Conservation (phyloP, 2,797 vertebrate species). For the Danio kyathit region DNA sequence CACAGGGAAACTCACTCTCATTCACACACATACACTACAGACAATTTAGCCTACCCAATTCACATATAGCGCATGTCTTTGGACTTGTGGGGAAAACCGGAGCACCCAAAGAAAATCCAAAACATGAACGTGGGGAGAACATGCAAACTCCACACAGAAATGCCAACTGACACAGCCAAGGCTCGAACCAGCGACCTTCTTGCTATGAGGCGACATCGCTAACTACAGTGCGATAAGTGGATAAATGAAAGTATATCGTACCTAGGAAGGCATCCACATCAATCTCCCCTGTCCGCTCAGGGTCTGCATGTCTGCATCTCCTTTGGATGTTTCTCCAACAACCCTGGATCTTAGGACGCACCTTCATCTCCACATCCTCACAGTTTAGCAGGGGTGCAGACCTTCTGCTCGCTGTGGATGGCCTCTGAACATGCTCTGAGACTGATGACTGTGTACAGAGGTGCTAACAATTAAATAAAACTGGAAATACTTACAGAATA, state of each 20-base stretch:
- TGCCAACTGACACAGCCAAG: too few species aligned
- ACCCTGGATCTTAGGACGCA: slow-evolving; percentile 68
- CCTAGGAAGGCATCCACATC: slow-evolving; percentile 50
- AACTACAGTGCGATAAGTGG: too few species aligned
- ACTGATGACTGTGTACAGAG: slow-evolving; percentile 14
- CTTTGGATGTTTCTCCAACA: slow-evolving; percentile 79
- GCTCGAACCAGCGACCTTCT: too few species aligned
- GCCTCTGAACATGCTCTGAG: slow-evolving; percentile 9
- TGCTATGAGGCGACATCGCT: too few species aligned
- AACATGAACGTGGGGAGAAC: too few species aligned
- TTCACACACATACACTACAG: too few species aligned
- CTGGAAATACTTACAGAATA: neutral
- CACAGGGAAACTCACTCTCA: too few species aligned
- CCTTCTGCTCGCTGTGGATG: slow-evolving; percentile 27
- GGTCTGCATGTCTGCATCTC: slow-evolving; percentile 73
- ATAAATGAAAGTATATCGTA: slow-evolving; percentile 17
- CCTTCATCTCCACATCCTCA: slow-evolving; percentile 70
- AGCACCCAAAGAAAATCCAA: too few species aligned
- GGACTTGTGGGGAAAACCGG: too few species aligned
- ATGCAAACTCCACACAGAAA: too few species aligned
- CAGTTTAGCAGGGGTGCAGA: slow-evolving; percentile 64
- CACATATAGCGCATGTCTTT: too few species aligned
- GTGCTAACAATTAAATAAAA: neutral
- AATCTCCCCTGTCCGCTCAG: slow-evolving; percentile 62
- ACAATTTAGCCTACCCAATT: too few species aligned